phyloP scores from a whole-genome alignment of 2,113 vertebrate genomes.

The Nerophis lumbriciformis region DNA sequence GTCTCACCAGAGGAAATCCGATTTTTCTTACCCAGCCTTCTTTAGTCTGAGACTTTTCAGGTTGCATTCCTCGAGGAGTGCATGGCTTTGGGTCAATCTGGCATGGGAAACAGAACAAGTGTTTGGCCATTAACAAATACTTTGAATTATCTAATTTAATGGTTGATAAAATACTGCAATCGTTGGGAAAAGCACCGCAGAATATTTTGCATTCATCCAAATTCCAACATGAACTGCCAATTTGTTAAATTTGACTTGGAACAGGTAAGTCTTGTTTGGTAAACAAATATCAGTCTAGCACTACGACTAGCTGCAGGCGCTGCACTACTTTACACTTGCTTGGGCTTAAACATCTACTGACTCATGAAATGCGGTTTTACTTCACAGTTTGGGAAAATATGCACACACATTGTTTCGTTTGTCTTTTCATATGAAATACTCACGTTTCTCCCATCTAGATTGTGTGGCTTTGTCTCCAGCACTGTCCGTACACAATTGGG shows the following conservation, averaged over 20 bases:
- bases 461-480: slow-evolving; percentile 95
- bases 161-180: not conserved
- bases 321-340: not conserved
- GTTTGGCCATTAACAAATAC: slow-evolving; percentile 39
- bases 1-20: slow-evolving; percentile 33
- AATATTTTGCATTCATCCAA: not conserved
- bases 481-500: slow-evolving; percentile 98
- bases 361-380: slow-evolving; percentile 27
- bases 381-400: slow-evolving; percentile 19
- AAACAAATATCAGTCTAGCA: slow-evolving; percentile 14
- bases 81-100: slow-evolving; percentile 99
- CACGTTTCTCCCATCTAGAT: slow-evolving; percentile 95
- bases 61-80: slow-evolving; percentile 97
- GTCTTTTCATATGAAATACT: slow-evolving; percentile 65
- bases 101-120: slow-evolving; percentile 30
- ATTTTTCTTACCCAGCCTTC: slow-evolving; percentile 90
- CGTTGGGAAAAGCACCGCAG: not conserved
- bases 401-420: slow-evolving; percentile 6
- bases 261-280: slow-evolving; percentile 30
- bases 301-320: slow-evolving; percentile 12
- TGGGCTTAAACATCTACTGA: slow-evolving; percentile 29
- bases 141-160: slow-evolving; percentile 3
- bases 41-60: slow-evolving; percentile 90
- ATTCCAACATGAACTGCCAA: slow-evolving; percentile 1
- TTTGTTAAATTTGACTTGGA: slow-evolving; percentile 25